These are phyloP conservation scores for Globodera ellingtonae DNA, from an alignment of 1,140 invertebrate species.

Conservation along the genomic window DNA sequence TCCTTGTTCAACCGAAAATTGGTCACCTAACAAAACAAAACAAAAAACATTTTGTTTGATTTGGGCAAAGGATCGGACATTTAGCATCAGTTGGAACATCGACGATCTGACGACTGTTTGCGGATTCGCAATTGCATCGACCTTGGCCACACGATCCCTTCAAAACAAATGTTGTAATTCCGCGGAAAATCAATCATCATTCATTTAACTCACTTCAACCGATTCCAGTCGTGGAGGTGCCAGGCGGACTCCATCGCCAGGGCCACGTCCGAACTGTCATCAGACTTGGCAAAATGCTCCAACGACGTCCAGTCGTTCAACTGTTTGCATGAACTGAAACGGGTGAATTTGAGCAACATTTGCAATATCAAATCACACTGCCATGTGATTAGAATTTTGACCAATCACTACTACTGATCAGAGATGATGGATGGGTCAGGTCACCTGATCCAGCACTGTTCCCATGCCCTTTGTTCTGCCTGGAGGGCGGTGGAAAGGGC, in stretches of 20 bases:
- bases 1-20: conserved; percentile 31
- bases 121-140: conserved; percentile 36
- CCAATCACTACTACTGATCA: not conserved
- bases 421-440: not conserved
- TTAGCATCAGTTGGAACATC: conserved; percentile 37
- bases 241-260: conserved; percentile 44
- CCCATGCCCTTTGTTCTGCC: conserved; percentile 38
- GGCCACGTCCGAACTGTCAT: conserved; percentile 38
- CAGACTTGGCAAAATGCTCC: conserved; percentile 32
- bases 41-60: not conserved
- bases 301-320: conserved; percentile 50
- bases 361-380: not conserved
- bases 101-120: conserved; percentile 29
- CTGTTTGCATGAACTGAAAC: conserved; percentile 42
- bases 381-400: too few relatives aligned
- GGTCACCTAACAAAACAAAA: not conserved
- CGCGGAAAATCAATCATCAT: not conserved
- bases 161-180: not conserved
- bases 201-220: conserved; percentile 9
- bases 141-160: conserved; percentile 34
- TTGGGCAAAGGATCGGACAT: conserved; percentile 18
- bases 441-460: conserved; percentile 38
- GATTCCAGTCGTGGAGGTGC: conserved; percentile 43
- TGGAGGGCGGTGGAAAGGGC: conserved; percentile 25
- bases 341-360: not conserved